These are phyloP conservation scores for Thecophora atra DNA, from an alignment of 2,888 invertebrate species.

Conservation along the genomic window DNA sequence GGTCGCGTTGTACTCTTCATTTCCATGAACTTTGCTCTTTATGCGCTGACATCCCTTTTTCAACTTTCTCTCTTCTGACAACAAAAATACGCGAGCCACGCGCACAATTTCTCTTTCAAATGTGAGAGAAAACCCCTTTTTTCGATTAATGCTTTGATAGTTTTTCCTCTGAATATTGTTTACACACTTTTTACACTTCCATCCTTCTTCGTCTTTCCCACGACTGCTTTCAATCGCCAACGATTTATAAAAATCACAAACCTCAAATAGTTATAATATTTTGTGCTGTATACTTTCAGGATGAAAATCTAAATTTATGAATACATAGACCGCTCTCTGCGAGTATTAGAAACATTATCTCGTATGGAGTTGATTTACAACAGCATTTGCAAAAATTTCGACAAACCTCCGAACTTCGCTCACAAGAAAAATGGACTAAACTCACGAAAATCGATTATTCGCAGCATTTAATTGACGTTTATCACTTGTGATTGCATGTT, in stretches of 20 bases:
- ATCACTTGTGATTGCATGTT: conserved; percentile 7
- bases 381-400: not conserved
- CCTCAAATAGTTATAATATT: conserved; percentile 26
- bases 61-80: not conserved
- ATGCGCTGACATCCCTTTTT: not conserved
- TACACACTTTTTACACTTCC: not conserved
- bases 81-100: too few species aligned
- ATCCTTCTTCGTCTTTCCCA: conserved; percentile 13
- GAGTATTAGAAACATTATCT: not conserved
- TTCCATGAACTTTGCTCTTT: not conserved
- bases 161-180: conserved; percentile 1
- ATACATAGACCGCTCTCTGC: not conserved
- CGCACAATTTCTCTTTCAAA: conserved; percentile 14
- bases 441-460: conserved; percentile 24
- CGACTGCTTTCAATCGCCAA: conserved; percentile 7
- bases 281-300: conserved; percentile 42
- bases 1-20: not conserved
- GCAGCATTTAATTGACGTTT: conserved; percentile 19
- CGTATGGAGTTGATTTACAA: not conserved
- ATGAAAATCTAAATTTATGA: conserved; percentile 14
- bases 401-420: not conserved
- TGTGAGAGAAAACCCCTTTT: too few species aligned
- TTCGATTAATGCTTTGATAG: conserved; percentile 2
- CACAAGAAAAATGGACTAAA: not conserved
- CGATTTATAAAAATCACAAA: conserved; percentile 27